phyloP scores from a whole-genome alignment of 2,888 invertebrate species.

The Blastobasis adustella region DNA sequence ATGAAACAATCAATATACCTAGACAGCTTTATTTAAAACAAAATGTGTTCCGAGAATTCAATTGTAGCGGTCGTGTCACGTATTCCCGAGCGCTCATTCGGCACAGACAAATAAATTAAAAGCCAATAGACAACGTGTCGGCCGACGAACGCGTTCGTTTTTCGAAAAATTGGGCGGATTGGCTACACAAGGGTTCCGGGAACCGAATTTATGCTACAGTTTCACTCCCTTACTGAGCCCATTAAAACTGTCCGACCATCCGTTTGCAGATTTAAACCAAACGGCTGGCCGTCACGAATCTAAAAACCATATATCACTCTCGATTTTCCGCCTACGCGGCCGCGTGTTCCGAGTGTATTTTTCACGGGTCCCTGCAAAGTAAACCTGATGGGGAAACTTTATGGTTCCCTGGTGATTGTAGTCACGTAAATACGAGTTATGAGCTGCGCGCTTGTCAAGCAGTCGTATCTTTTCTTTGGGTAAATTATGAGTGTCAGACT shows the following conservation, averaged over 20 bases:
- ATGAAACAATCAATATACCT: no score
- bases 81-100: conserved; percentile 20
- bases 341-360: conserved; percentile 39
- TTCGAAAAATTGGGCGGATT: conserved; percentile 42
- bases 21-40: no score
- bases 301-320: conserved; percentile 59
- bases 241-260: conserved; percentile 62
- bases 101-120: conserved; percentile 57
- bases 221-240: conserved; percentile 51
- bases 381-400: conserved; percentile 23
- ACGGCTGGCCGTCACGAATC: conserved; percentile 49
- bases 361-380: conserved; percentile 37
- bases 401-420: conserved; percentile 20
- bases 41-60: conserved; percentile 17
- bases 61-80: conserved; percentile 21
- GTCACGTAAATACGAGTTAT: conserved; percentile 16
- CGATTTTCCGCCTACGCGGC: conserved; percentile 39
- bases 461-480: no score
- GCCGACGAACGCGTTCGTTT: conserved; percentile 25
- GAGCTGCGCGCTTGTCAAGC: background rate
- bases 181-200: conserved; percentile 33
- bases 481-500: no score
- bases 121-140: conserved; percentile 40
- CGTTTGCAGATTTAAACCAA: conserved; percentile 59
- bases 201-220: conserved; percentile 51